Evolutionary conservation across 2,888 invertebrate genomes (phyloP).

Genomic region (Conus canariensis): DNA sequence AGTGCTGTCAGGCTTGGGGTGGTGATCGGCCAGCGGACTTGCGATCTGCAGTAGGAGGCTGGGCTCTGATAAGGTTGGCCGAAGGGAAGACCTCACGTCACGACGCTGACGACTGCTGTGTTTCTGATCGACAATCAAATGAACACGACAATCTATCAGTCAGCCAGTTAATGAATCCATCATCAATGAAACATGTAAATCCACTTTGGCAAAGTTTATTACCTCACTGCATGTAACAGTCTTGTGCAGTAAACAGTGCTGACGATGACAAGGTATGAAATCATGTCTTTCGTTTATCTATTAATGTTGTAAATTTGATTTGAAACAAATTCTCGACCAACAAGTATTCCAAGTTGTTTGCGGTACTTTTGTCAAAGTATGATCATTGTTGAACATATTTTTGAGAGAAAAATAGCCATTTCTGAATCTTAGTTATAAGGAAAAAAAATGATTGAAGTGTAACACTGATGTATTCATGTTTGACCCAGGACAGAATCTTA

Average conservation of each 20-base stretch:
- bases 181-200: not conserved
- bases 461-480: too few species aligned
- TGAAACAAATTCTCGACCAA: too few species aligned
- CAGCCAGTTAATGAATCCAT: not conserved
- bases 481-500: too few species aligned
- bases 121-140: not conserved
- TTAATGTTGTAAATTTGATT: too few species aligned
- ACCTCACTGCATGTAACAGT: too few species aligned
- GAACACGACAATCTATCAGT: not conserved
- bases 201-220: not conserved
- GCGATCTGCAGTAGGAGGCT: conserved; percentile 1
- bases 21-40: not conserved
- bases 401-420: too few species aligned
- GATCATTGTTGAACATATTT: too few species aligned
- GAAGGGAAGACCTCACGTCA: not conserved
- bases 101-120: not conserved
- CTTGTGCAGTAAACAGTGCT: not conserved
- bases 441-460: too few species aligned
- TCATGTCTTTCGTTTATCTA: too few species aligned
- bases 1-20: not conserved
- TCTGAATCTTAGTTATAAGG: too few species aligned
- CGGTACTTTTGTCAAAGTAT: too few species aligned
- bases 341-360: too few species aligned
- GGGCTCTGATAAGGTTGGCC: conserved; percentile 20
- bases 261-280: not conserved